These are phyloP conservation scores for Escarpia spicata DNA, from an alignment of 2,888 invertebrate species.

Conservation along the genomic window DNA sequence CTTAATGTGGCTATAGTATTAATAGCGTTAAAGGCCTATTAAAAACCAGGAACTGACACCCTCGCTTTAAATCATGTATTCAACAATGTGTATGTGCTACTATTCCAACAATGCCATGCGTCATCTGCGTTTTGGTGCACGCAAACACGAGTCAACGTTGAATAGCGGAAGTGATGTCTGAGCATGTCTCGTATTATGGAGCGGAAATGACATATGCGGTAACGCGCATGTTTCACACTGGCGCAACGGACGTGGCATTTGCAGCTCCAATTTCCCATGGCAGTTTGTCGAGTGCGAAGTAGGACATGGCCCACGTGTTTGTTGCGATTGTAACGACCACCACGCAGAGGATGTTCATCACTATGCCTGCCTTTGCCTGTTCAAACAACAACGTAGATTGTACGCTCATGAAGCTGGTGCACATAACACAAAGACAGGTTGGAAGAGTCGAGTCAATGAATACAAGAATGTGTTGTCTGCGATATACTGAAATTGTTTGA, in stretches of 20 bases:
- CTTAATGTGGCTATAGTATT: no score
- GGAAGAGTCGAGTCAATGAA: neutral
- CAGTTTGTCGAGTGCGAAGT: conserved; percentile 38
- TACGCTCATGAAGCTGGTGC: neutral
- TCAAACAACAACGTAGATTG: neutral
- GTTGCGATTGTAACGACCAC: conserved; percentile 43
- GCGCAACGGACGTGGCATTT: conserved; percentile 20
- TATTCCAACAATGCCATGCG: neutral
- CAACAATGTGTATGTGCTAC: no score
- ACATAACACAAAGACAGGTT: neutral
- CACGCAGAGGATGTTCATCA: conserved; percentile 45
- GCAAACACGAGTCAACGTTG: neutral
- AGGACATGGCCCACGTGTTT: conserved; percentile 43
- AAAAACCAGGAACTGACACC: no score
- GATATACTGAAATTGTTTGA: no score
- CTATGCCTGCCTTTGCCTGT: conserved; percentile 43
- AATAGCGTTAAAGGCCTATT: no score
- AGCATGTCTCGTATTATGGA: neutral
- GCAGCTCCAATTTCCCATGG: conserved; percentile 35
- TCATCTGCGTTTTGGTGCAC: neutral
- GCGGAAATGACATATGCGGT: no score
- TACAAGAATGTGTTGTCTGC: neutral
- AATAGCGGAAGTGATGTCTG: neutral
- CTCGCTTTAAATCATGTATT: no score
- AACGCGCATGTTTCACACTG: neutral